Evolutionary conservation across 2,113 vertebrate species (phyloP).

Genomic region (Ibidorhyncha struthersii): DNA sequence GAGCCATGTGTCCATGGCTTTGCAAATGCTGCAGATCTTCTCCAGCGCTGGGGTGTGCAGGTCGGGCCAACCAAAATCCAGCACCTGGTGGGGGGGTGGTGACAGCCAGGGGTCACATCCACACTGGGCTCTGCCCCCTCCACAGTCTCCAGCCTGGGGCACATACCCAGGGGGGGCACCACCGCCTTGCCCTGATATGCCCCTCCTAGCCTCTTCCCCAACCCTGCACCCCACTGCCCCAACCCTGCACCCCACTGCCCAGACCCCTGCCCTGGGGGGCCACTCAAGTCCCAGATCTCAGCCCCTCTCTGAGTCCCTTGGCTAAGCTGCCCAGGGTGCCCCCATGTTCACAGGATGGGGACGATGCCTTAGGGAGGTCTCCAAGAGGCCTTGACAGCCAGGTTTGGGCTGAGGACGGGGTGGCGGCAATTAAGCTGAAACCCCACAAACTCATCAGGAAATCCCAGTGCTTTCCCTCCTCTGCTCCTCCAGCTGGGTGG

Average conservation of each 20-base stretch:
- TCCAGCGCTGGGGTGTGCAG: constrained; percentile 95
- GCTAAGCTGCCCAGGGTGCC: neutral
- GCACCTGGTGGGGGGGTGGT: constrained; percentile 77
- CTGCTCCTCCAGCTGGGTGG: neutral
- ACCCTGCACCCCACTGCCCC: neutral
- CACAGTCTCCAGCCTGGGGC: neutral
- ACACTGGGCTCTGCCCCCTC: accelerated
- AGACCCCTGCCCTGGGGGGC: neutral
- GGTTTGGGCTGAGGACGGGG: neutral
- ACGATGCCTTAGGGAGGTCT: neutral
- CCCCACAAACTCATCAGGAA: neutral
- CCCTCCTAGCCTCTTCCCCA: neutral
- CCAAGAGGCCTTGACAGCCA: neutral
- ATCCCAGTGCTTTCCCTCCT: neutral
- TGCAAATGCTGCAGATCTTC: constrained; percentile 98
- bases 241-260: neutral
- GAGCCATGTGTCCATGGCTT: constrained; percentile 98
- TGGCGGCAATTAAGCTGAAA: neutral
- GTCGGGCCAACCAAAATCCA: constrained; percentile 98
- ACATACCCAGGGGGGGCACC: accelerated
- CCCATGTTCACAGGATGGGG: neutral
- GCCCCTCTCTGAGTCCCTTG: neutral
- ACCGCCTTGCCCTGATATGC: accelerated
- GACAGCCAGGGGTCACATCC: neutral
- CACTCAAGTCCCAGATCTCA: neutral